A percentile compares a stretch with the other conserved stretches of the same genome.
phyloP scores from a whole-genome alignment of 2,113 vertebrate species.

The Corvus moneduloides region DNA sequence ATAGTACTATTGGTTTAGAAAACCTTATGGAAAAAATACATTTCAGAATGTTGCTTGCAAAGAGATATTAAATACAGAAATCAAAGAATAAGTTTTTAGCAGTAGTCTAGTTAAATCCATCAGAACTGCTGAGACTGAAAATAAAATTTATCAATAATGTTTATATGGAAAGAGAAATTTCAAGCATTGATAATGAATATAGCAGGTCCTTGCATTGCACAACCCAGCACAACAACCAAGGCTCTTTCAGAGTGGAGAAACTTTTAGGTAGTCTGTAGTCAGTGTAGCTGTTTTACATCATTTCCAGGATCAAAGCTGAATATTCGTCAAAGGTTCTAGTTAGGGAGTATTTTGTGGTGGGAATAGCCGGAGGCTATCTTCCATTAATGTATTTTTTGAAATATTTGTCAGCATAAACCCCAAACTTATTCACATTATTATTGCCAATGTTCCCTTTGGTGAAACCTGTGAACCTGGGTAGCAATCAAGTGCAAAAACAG shows the following conservation, averaged over 20 bases:
- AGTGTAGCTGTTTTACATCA: not conserved
- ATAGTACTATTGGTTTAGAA: not conserved
- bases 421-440: not conserved
- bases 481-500: not conserved
- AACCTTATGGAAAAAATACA: not conserved
- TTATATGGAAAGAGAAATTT: not conserved
- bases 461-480: not conserved
- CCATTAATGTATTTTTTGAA: not conserved
- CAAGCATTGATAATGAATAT: not conserved
- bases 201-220: not conserved
- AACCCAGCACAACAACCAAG: not conserved
- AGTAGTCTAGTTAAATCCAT: not conserved
- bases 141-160: not conserved
- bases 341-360: not conserved
- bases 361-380: not conserved
- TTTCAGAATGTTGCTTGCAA: not conserved
- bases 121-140: not conserved
- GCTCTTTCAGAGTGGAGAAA: not conserved
- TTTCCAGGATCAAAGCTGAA: not conserved
- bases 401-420: not conserved
- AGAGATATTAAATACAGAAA: not conserved
- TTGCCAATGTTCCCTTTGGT: not conserved
- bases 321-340: not conserved
- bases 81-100: not conserved
- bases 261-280: not conserved